A percentile compares a stretch with the other conserved stretches of the same genome.
These are phyloP conservation scores for Hypercompe scribonia DNA, from an alignment of 2,888 invertebrate species.

Conservation along the genomic window DNA sequence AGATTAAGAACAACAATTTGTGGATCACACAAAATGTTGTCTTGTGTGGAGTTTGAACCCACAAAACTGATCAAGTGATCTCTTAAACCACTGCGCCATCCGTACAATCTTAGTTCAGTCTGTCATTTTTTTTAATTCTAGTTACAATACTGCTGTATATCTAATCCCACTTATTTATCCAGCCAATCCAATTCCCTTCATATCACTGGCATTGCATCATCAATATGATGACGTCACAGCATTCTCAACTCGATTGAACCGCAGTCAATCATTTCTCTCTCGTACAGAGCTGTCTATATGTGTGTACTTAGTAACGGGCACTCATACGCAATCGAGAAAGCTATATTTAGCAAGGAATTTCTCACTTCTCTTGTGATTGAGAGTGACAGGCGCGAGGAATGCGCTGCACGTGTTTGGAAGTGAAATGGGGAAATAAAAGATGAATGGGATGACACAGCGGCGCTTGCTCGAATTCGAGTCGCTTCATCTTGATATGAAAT, in stretches of 20 bases:
- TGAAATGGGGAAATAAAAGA: background rate
- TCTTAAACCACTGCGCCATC: too few species aligned
- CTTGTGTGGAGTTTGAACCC: too few species aligned
- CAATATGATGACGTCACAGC: background rate
- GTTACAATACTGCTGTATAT: too few species aligned
- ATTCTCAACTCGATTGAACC: background rate
- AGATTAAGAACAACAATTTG: too few species aligned
- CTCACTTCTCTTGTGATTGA: constrained; percentile 28
- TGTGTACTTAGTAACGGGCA: constrained; percentile 56
- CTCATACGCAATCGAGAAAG: constrained; percentile 50
- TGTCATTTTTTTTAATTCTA: too few species aligned
- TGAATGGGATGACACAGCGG: background rate
- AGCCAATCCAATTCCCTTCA: background rate
- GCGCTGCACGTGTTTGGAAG: constrained; percentile 21
- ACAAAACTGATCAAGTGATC: too few species aligned
- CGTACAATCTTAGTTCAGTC: too few species aligned
- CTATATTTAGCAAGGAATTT: constrained; percentile 60
- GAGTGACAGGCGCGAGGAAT: constrained; percentile 34
- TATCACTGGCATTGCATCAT: background rate
- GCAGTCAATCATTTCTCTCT: constrained; percentile 21
- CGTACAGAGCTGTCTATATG: constrained; percentile 4
- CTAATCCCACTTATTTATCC: background rate
- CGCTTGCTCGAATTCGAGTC: background rate
- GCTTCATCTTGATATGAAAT: background rate
- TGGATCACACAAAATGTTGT: too few species aligned